Percentiles rank a stretch among this genome's conserved stretches.
Conservation (phyloP, 2,113 vertebrate genomes). For the Ageneiosus marmoratus region DNA sequence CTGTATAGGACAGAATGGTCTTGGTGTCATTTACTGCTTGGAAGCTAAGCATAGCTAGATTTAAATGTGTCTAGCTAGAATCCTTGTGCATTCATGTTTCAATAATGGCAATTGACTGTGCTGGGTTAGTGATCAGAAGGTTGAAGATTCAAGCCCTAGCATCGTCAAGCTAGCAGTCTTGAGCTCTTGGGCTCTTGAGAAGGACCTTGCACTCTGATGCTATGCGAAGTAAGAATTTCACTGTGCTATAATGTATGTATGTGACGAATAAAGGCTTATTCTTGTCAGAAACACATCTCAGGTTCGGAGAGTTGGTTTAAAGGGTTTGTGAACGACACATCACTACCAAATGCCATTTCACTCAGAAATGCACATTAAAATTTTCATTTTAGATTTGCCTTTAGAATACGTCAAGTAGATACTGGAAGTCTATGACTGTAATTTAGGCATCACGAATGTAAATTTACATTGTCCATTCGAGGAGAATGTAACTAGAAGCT, state of each 20-base stretch:
- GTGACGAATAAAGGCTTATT: no score
- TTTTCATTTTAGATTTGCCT: neutral
- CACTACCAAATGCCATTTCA: no score
- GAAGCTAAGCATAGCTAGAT: neutral
- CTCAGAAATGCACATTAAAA: no score
- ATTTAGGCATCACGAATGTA: neutral
- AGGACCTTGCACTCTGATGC: no score
- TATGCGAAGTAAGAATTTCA: no score
- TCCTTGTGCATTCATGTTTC: neutral
- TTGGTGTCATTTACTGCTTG: neutral
- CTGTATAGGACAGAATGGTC: neutral
- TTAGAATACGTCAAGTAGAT: neutral
- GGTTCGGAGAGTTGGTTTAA: no score
- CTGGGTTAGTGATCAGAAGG: no score
- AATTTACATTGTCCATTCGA: neutral
- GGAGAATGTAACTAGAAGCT: constrained; percentile 1
- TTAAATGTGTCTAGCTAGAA: neutral
- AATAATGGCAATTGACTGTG: neutral
- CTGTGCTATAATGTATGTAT: no score
- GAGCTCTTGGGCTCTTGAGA: no score
- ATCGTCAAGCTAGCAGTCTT: no score
- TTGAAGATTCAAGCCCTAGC: no score
- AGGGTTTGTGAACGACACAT: no score
- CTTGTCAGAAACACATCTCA: neutral
- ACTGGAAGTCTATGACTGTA: neutral